Evolutionary conservation across 2,113 vertebrate genomes (phyloP).

Genomic region (Paralichthys olivaceus): DNA sequence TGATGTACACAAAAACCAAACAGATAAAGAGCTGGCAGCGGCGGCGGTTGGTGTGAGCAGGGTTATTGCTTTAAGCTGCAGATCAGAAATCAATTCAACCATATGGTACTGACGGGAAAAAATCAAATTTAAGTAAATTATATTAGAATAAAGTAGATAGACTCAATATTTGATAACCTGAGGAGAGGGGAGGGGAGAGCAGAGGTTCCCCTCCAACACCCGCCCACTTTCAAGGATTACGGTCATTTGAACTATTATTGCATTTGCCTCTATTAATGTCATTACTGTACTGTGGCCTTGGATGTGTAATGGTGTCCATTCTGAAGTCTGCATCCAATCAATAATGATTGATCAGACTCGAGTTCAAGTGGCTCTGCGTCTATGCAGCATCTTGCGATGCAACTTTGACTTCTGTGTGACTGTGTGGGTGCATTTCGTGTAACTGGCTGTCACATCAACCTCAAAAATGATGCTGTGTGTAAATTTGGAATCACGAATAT

Average conservation of each 20-base stretch:
- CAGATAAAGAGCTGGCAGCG: constrained; percentile 59
- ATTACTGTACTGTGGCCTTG: constrained; percentile 56
- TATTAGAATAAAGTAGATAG: constrained; percentile 5
- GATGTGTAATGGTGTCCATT: constrained; percentile 48
- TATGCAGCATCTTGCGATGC: constrained; percentile 39
- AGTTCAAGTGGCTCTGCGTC: constrained; percentile 37
- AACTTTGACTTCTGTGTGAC: constrained; percentile 3
- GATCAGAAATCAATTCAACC: constrained; percentile 54
- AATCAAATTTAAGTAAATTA: constrained; percentile 8
- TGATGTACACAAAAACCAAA: constrained; percentile 76
- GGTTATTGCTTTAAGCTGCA: constrained; percentile 23
- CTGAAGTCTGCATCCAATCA: constrained; percentile 56
- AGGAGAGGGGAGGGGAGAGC: not conserved
- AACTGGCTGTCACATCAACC: not conserved
- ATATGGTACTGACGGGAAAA: constrained; percentile 12
- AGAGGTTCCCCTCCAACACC: constrained; percentile 5
- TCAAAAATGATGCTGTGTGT: no score
- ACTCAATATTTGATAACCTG: constrained; percentile 33
- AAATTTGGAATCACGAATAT: no score
- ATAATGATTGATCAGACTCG: constrained; percentile 58
- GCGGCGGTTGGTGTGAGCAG: constrained; percentile 24
- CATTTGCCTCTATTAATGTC: constrained; percentile 66
- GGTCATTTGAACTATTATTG: constrained; percentile 58
- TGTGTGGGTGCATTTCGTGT: not conserved
- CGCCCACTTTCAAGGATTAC: constrained; percentile 55